phyloP scores from a whole-genome alignment of 2,888 invertebrate genomes.

The Cheilosia pagana region DNA sequence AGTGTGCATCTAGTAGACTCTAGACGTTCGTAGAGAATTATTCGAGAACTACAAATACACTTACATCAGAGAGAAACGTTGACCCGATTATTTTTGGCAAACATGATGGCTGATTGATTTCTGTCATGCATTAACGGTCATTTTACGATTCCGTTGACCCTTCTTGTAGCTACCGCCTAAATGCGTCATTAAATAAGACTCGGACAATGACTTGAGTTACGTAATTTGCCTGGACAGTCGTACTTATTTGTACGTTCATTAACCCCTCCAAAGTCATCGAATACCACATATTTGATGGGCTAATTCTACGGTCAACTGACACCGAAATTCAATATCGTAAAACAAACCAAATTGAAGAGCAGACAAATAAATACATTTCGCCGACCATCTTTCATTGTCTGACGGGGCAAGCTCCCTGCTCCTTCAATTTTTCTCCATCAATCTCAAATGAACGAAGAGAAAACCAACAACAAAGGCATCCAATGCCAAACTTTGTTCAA shows the following conservation, averaged over 20 bases:
- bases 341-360: slow-evolving; percentile 41
- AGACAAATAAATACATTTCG: slow-evolving; percentile 1
- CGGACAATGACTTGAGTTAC: too few species aligned
- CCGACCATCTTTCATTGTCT: slow-evolving; percentile 12
- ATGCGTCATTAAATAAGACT: too few species aligned
- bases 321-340: slow-evolving; percentile 36
- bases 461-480: slow-evolving; percentile 27
- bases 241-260: background rate
- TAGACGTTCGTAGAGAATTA: too few species aligned
- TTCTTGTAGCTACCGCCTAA: too few species aligned
- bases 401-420: background rate
- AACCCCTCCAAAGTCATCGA: background rate
- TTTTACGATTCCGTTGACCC: too few species aligned
- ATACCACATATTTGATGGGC: slow-evolving; percentile 5
- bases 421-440: slow-evolving; percentile 29
- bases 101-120: too few species aligned
- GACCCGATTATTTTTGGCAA: too few species aligned
- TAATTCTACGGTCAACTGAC: slow-evolving; percentile 42
- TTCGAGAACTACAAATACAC: too few species aligned
- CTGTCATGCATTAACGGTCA: too few species aligned
- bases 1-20: too few species aligned
- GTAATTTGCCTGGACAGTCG: too few species aligned
- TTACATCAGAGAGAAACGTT: too few species aligned
- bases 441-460: slow-evolving; percentile 32
- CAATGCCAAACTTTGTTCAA: slow-evolving; percentile 22